phyloP scores from a whole-genome alignment of 2,113 vertebrate species.

The Oncorhynchus kisutch region DNA sequence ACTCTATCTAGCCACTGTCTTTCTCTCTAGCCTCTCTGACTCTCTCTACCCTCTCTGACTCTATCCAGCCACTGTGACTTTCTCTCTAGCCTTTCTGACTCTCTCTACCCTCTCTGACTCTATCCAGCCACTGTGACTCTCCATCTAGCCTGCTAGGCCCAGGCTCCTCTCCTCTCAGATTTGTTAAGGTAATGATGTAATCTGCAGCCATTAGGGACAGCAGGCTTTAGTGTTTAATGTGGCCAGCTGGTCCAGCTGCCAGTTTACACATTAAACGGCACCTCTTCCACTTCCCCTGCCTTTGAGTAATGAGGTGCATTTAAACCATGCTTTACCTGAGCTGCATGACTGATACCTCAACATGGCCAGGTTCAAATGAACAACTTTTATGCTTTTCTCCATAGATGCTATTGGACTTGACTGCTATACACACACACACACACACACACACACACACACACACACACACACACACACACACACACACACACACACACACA shows the following conservation, averaged over 20 bases:
- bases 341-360: conserved; percentile 53
- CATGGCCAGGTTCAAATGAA: conserved; percentile 59
- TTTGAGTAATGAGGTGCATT: conserved; percentile 70
- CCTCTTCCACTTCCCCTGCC: conserved; percentile 40
- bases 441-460: not conserved
- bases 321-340: conserved; percentile 65
- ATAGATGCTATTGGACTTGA: conserved; percentile 32
- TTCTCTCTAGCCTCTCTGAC: not conserved
- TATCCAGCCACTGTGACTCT: not conserved
- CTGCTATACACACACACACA: not conserved
- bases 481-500: not conserved
- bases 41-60: not conserved
- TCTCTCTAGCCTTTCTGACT: not conserved
- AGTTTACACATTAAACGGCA: conserved; percentile 64
- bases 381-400: conserved; percentile 53
- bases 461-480: conserved; percentile 4
- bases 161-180: conserved; percentile 47
- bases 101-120: not conserved
- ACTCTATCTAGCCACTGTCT: no score
- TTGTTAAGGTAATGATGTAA: conserved; percentile 74
- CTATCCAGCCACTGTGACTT: not conserved
- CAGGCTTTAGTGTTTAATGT: conserved; percentile 71
- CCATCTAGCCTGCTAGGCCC: conserved; percentile 22
- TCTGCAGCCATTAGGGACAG: conserved; percentile 65
- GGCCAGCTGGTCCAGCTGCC: conserved; percentile 73